Evolutionary conservation across 2,797 vertebrate species (phyloP).

Genomic region (Gallirallus australis): DNA sequence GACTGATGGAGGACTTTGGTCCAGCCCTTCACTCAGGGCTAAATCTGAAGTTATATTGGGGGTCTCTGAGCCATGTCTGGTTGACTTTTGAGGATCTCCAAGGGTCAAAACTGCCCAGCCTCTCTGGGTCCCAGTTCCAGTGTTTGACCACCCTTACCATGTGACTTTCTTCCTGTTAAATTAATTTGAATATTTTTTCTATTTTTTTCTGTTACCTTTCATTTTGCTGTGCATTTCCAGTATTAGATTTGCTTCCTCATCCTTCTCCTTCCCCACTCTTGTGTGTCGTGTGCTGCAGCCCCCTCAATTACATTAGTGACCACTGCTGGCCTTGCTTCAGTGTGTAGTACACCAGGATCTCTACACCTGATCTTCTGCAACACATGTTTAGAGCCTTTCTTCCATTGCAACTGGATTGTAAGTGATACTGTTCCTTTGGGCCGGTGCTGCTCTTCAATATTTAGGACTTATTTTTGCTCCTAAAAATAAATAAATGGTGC

Average conservation of each 20-base stretch:
- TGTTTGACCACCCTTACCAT: not conserved
- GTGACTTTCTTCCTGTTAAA: fast-evolving
- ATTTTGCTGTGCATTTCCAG: not conserved
- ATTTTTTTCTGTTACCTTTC: not conserved
- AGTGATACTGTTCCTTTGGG: not conserved
- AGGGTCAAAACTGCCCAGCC: not conserved
- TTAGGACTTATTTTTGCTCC: not conserved
- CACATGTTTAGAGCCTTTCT: not conserved
- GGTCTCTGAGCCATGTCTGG: not conserved
- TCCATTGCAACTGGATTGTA: not conserved
- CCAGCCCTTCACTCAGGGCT: not conserved
- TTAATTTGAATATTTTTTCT: not conserved
- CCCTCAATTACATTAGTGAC: not conserved
- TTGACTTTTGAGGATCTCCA: not conserved
- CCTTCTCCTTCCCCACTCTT: not conserved
- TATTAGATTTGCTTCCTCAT: not conserved
- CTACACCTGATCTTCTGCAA: not conserved
- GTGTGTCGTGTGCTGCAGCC: fast-evolving
- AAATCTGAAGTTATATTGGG: not conserved
- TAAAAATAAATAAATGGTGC: not conserved
- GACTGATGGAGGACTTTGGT: not conserved
- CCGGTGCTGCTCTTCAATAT: not conserved
- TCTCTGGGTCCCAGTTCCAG: not conserved
- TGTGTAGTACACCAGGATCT: not conserved
- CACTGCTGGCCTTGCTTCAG: not conserved